Evolutionary conservation across 2,797 vertebrate genomes (phyloP), one percentile per base, ranked within the genome.

Genomic region (Enteromius argenteus): DNA sequence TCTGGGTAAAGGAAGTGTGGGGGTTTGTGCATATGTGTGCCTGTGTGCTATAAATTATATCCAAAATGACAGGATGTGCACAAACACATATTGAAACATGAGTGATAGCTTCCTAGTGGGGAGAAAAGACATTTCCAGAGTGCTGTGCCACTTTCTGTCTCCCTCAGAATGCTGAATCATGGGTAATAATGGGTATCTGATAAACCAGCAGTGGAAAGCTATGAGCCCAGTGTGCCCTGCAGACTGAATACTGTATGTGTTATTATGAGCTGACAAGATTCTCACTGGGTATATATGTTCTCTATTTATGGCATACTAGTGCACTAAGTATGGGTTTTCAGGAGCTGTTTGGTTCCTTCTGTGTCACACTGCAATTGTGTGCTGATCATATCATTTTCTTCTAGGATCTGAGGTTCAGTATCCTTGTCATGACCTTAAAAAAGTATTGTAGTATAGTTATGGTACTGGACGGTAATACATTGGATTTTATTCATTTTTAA

Each of bases 101-200:
- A 73, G 21, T 58, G 80, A 62, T 73, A 46, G 58, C 69, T 32
- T 72, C 37, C 17, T 66, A 84, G 19, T 64, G 19, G 66, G 56
- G 15, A 14, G 44, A n/a, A 75, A 75, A 83, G 39, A 66, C 35
- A 7, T n/a, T 46, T 46, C 58, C 39, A 66, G 15, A 21, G 80
- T n/a, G 68, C 49, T 51, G 68, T 85, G 53, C 76, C 80, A 83
- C 84, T 80, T 87, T 80, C 84, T 85, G 67, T 56, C 51, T 79
- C 30, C n/a, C 30, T 79, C 44, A 79, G 74, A 35, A 66, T 60
- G 75, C 39, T 75, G 68, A 56, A 62, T 32, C 8, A 7, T 76
- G 64, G 72, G 85, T 82, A 87, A 84, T 69, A 71, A 81, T 39
- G 67, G 79, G 49, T 77, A 17, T 46, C 75, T 80, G 51, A 81